Evolutionary conservation across 2,797 vertebrate genomes (phyloP), one percentile per base, ranked within the genome.

Genomic region (Crocidura indochinensis): DNA sequence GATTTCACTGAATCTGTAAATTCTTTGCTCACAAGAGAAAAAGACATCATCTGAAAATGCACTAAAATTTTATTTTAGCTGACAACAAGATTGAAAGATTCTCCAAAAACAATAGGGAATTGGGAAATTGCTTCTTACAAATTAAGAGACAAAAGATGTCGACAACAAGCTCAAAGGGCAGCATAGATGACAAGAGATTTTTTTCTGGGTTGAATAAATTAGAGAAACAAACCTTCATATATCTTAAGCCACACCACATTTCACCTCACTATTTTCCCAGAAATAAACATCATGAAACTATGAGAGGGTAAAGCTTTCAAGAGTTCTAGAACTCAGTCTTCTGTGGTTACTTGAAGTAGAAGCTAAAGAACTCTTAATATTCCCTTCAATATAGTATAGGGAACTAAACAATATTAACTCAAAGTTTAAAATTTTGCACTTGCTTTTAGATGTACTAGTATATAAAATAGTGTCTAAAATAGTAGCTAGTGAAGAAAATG

Each of bases 51-150:
- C 0, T 4, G 67, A 85, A 11, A 95, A 80, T 83, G 49, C 88
- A 93, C 47, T 92, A 9, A 96, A 95, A 94, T 91, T 91, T 90
- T 84, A 71, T 77, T 92, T 96, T 94, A 92, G 79, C 69, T 94
- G 87, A 84, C 68, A 93, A 89, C 84, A 38, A 91, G 49, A 90
- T 4, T 0, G 44, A 94, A 95, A 94, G 62, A 10, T 51, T 84
- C 79, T 95, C 73, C 75, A 91, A 90, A 91, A 95, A 92, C 73
- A 96, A 64, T 78, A 92, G 90, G 38, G 74, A 95, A 96, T 78
- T 92, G 90, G 38, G 74, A 95, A 96, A 90, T 79, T 96, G 84
- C 76, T 27, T 60, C 87, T 96, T 96, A 93, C 90, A 94, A 73
- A 94, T 83, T 91, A 84, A 76, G 88, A 95, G 91, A 88, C 53